phyloP scores from a whole-genome alignment of 2,113 vertebrate genomes.

The Smithornis capensis region DNA sequence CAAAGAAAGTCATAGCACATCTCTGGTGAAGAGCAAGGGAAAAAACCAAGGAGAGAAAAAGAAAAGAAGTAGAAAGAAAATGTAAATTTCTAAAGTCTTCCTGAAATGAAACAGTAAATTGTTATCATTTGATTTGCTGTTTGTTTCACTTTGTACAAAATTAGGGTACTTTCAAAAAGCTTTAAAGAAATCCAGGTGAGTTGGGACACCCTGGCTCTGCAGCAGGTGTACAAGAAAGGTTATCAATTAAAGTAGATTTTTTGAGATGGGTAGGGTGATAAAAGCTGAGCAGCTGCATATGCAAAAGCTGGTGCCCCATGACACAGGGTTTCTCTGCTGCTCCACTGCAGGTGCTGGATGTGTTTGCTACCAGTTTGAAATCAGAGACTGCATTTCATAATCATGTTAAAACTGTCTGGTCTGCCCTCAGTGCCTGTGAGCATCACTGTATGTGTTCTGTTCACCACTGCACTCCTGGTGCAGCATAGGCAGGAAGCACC shows the following conservation, averaged over 20 bases:
- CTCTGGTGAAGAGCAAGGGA: not conserved
- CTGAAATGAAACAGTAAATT: not conserved
- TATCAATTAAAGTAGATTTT: not conserved
- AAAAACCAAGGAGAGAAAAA: not conserved
- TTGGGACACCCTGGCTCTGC: not conserved
- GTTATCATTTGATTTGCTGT: not conserved
- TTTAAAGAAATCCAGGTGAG: not conserved
- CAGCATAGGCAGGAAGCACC: not conserved
- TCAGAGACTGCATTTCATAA: not conserved
- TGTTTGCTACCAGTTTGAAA: not conserved
- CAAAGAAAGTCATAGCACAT: not conserved
- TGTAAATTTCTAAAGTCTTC: not conserved
- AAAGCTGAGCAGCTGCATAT: not conserved
- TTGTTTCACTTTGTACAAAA: not conserved
- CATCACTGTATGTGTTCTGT: not conserved
- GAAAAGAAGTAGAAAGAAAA: not conserved
- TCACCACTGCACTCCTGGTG: constrained; percentile 26
- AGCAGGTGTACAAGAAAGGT: not conserved
- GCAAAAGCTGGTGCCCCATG: not conserved
- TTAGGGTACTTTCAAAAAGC: not conserved
- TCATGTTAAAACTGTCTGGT: not conserved
- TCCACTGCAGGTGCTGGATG: not conserved
- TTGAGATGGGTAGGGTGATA: not conserved
- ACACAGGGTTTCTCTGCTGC: not conserved
- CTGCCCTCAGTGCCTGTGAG: not conserved